These are phyloP conservation scores for Corynorhinus townsendii DNA, from an alignment of 2,113 vertebrate genomes.

Conservation along the genomic window DNA sequence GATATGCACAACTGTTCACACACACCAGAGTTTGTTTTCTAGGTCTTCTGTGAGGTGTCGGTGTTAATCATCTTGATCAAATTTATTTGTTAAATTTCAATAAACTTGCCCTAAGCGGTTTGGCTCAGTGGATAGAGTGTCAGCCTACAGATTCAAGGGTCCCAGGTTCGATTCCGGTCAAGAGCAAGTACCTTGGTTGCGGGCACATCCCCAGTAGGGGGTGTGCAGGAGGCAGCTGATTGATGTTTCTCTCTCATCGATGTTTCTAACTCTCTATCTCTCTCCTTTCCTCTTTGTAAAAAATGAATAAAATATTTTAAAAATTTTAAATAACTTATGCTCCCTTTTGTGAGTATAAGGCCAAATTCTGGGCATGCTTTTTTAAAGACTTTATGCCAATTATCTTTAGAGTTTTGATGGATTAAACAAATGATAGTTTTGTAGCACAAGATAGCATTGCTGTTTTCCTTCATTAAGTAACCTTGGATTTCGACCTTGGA, in stretches of 20 bases:
- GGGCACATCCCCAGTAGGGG: too few species aligned
- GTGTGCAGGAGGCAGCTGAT: too few species aligned
- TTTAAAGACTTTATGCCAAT: neutral
- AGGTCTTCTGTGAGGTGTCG: neutral
- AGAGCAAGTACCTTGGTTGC: too few species aligned
- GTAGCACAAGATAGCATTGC: neutral
- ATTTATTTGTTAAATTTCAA: neutral
- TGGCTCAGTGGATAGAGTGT: too few species aligned
- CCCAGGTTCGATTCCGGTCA: too few species aligned
- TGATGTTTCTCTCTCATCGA: too few species aligned
- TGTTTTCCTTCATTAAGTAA: neutral
- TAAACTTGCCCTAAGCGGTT: neutral
- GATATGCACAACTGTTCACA: neutral
- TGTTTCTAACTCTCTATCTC: too few species aligned
- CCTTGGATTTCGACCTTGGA: constrained; percentile 3
- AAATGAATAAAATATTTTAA: too few species aligned
- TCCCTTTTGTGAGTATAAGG: neutral
- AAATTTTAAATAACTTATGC: neutral
- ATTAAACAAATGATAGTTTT: neutral
- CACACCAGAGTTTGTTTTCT: neutral
- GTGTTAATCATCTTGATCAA: neutral
- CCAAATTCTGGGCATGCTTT: neutral
- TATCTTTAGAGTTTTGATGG: neutral
- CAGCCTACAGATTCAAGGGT: too few species aligned
- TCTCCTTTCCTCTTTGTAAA: too few species aligned